Evolutionary conservation across 2,888 invertebrate genomes (phyloP).

Genomic region (Sialis lutaria): DNA sequence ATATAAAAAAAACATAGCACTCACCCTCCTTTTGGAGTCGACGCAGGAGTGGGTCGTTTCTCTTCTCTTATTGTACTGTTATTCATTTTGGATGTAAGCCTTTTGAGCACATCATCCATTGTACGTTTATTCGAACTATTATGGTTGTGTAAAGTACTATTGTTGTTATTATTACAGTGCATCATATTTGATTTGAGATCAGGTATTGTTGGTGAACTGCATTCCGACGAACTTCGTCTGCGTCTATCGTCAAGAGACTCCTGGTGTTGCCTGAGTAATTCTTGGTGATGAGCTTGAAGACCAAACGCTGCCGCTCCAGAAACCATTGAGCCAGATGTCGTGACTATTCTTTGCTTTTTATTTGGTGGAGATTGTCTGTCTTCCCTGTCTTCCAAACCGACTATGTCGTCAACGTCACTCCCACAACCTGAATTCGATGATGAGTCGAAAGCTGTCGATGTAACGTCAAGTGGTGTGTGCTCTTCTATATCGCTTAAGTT

Average conservation of each 20-base stretch:
- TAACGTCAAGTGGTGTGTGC: constrained; percentile 38
- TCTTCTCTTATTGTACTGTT: constrained; percentile 56
- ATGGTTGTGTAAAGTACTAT: constrained; percentile 44
- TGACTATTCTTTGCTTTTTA: constrained; percentile 23
- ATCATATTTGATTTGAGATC: constrained; percentile 39
- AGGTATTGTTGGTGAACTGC: constrained; percentile 47
- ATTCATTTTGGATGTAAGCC: constrained; percentile 70
- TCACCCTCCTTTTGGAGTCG: constrained; percentile 27
- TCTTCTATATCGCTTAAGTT: constrained; percentile 40
- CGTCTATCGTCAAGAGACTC: constrained; percentile 16
- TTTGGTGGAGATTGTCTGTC: constrained; percentile 24
- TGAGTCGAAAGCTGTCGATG: constrained; percentile 22
- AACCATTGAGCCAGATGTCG: constrained; percentile 15
- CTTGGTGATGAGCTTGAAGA: constrained; percentile 32
- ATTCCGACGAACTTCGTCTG: constrained; percentile 43
- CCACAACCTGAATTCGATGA: constrained; percentile 22
- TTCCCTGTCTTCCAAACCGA: constrained; percentile 17
- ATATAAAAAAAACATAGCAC: neutral
- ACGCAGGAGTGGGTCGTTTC: constrained; percentile 50
- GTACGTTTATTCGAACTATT: constrained; percentile 52
- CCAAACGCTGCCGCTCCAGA: constrained; percentile 16
- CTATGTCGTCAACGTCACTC: constrained; percentile 23
- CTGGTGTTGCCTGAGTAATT: constrained; percentile 24
- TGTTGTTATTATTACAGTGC: constrained; percentile 42
- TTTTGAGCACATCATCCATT: constrained; percentile 83